A percentile compares a stretch with the other conserved stretches of the same genome.
Conservation (phyloP, 2,888 invertebrate species). For the Cartodere bifasciata region DNA sequence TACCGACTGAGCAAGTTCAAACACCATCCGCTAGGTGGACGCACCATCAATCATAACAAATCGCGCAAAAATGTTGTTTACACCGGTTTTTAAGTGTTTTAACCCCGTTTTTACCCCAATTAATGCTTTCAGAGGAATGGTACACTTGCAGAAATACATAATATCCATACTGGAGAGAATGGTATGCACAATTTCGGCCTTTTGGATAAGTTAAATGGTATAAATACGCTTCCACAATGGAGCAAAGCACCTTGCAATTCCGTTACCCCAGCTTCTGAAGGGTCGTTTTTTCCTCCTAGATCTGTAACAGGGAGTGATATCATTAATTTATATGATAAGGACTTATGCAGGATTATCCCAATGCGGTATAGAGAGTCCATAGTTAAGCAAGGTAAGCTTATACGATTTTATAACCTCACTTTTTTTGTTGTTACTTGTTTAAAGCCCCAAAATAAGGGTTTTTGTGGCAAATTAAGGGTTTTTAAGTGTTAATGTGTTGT, state of each 20-base stretch:
- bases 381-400: conserved; percentile 50
- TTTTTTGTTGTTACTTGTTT: neutral
- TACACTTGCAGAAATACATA: conserved; percentile 66
- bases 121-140: conserved; percentile 67
- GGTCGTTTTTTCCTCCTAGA: conserved; percentile 75
- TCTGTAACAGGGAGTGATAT: conserved; percentile 51
- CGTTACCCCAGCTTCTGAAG: conserved; percentile 59
- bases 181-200: conserved; percentile 71
- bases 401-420: too few relatives aligned
- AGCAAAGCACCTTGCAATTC: conserved; percentile 59
- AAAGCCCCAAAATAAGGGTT: neutral
- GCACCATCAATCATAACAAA: too few relatives aligned
- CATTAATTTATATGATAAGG: conserved; percentile 73
- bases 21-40: too few relatives aligned
- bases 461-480: too few relatives aligned
- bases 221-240: conserved; percentile 68
- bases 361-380: conserved; percentile 55
- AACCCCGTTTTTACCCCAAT: conserved; percentile 5
- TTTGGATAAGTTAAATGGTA: conserved; percentile 61
- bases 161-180: conserved; percentile 61
- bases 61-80: too few relatives aligned
- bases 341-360: conserved; percentile 70
- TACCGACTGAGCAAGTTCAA: too few relatives aligned
- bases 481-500: too few relatives aligned
- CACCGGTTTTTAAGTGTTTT: too few relatives aligned